phyloP scores from a whole-genome alignment of 2,888 invertebrate genomes.

The Eurois occulta region DNA sequence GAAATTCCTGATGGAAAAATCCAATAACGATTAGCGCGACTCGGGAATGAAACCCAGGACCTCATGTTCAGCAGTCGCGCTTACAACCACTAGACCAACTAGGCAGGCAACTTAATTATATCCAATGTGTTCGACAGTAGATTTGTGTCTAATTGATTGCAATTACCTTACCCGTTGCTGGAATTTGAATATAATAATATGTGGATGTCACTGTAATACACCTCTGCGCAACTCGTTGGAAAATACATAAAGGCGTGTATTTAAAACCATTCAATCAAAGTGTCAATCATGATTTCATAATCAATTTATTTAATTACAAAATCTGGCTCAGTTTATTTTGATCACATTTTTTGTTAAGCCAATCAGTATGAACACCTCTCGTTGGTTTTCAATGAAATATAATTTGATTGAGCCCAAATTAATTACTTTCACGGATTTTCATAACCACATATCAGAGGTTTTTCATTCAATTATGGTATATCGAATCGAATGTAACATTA shows the following conservation, averaged over 20 bases:
- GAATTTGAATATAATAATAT: too few relatives aligned
- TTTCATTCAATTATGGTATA: conserved; percentile 15
- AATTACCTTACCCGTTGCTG: too few relatives aligned
- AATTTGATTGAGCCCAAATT: not conserved
- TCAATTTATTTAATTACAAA: not conserved
- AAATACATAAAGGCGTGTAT: not conserved
- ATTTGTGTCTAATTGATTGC: not conserved
- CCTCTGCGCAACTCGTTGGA: not conserved
- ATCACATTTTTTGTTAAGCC: not conserved
- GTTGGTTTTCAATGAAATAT: conserved; percentile 2
- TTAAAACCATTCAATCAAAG: not conserved
- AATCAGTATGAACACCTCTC: not conserved
- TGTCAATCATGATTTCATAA: not conserved
- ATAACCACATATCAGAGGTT: conserved; percentile 10
- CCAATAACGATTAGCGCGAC: not conserved
- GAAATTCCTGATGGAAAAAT: not conserved
- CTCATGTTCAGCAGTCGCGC: too few relatives aligned
- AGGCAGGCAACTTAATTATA: too few relatives aligned
- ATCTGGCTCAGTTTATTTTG: not conserved
- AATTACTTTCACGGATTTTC: conserved; percentile 6
- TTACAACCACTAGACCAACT: too few relatives aligned
- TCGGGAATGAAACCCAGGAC: too few relatives aligned
- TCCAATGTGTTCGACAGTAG: too few relatives aligned
- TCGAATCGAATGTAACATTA: conserved; percentile 1
- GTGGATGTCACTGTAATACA: not conserved